Base-by-base conservation (phyloP, 2,888 invertebrate species). In the Andrena bicolor region DNA sequence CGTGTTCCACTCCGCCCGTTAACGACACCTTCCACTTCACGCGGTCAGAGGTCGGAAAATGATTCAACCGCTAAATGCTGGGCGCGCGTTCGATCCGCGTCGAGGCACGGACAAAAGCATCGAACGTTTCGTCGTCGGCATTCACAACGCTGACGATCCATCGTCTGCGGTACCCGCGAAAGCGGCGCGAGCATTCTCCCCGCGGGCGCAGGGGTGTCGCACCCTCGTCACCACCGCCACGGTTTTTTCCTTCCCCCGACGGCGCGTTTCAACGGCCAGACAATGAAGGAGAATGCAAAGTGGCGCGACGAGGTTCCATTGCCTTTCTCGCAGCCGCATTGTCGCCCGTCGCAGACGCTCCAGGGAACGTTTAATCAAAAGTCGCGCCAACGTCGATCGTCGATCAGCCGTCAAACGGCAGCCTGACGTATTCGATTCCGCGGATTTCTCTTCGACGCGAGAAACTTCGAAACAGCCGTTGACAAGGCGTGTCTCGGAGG, bases 241-340 rank as follows among this genome's bases (percentile, higher is more conserved):
- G 60, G 35, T 72, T 66, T 82, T 85, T 78, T 78, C 72, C 66
- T 76, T 72, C 26, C 48, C 51, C 58, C 41, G 51, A 56, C 76
- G 60, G 68, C 76, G 71, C 82, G 75, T 86, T 86, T 88, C 76
- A 88, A 85, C 82, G 79, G 58, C 49, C 61, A 84, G 81, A 86
- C 88, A 86, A 88, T 84, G 84, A 81, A 80, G 79, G 86, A 84
- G 86, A 86, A 84, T 82, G 80, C 80, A 88, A 86, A 86, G 86
- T 80, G 80, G 61, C 72, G 74, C 78, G 70, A 74, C 61, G 76
- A 86, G 77, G 79, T 86, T 88, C 69, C 86, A 88, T 87, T 87
- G 88, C 84, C 77, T 79, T 82, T 87, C 86, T 88, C 81, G 84
- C 87, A 79, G 88, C 70, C 81, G 88, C 87, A 84, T 84, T 80